A percentile compares a stretch with the other conserved stretches of the same genome.
These are phyloP conservation scores for Strongylocentrotus purpuratus DNA, from an alignment of 35 echinoderm and acorn worm genomes.

Conservation along the genomic window DNA sequence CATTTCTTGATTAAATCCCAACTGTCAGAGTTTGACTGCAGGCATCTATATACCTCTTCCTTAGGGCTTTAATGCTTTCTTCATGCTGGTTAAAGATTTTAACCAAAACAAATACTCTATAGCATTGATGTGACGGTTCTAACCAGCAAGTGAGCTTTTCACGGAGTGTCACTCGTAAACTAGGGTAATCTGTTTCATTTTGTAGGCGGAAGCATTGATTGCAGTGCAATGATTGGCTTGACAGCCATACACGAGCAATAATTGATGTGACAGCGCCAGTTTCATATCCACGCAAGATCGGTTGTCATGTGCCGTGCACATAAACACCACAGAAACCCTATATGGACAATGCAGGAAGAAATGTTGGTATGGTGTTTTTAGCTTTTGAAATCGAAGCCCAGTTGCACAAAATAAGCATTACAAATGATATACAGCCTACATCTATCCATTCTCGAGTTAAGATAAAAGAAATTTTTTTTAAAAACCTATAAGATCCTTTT, in stretches of 20 bases:
- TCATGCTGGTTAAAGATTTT: background rate
- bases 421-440: too few species aligned
- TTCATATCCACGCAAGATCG: background rate
- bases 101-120: background rate
- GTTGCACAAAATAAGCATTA: too few species aligned
- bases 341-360: background rate
- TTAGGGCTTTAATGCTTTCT: background rate
- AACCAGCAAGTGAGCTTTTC: background rate
- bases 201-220: background rate
- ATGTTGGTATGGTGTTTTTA: background rate
- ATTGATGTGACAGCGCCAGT: background rate
- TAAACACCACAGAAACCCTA: background rate
- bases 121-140: background rate
- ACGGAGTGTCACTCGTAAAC: background rate
- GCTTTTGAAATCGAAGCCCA: background rate
- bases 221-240: background rate
- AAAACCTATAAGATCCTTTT: too few species aligned
- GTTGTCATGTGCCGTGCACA: background rate
- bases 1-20: too few species aligned
- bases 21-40: too few species aligned
- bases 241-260: background rate
- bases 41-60: too few species aligned
- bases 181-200: background rate
- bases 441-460: too few species aligned
- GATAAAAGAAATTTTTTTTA: too few species aligned